Conservation (phyloP, 2,888 invertebrate genomes). For the Lasioglossum pauxillum region DNA sequence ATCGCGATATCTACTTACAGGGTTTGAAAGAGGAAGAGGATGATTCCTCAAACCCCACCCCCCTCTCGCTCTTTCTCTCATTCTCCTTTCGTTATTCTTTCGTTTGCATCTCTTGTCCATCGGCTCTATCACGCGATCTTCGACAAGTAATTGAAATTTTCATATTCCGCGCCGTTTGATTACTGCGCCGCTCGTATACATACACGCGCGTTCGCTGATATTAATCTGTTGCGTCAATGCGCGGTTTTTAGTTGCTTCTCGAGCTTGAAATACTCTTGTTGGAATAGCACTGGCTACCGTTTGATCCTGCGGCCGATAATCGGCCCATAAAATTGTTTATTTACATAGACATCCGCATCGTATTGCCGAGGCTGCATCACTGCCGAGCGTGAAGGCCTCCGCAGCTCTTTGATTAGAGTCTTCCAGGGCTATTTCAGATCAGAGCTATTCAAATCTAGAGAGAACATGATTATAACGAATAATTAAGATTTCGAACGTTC, state of each 20-base stretch:
- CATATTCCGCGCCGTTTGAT: background rate
- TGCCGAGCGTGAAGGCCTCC: background rate
- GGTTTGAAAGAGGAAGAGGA: background rate
- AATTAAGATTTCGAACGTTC: too few species aligned
- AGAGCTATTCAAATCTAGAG: too few species aligned
- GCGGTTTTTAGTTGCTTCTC: background rate
- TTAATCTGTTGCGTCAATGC: background rate
- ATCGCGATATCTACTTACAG: conserved; percentile 34
- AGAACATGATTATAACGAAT: too few species aligned
- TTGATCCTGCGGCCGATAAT: background rate
- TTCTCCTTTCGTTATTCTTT: background rate
- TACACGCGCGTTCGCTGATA: background rate
- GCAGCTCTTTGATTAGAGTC: background rate
- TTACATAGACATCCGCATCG: background rate
- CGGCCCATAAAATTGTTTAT: background rate
- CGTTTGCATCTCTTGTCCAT: background rate
- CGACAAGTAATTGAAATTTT: conserved; percentile 4
- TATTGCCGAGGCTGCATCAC: background rate
- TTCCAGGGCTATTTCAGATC: background rate
- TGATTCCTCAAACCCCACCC: background rate
- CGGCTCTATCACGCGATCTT: background rate
- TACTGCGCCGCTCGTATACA: background rate
- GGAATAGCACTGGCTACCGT: background rate
- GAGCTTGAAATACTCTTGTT: background rate
- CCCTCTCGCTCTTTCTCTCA: background rate